Evolutionary conservation across 2,797 vertebrate genomes (phyloP).

Genomic region (Leptatherina wallacei): DNA sequence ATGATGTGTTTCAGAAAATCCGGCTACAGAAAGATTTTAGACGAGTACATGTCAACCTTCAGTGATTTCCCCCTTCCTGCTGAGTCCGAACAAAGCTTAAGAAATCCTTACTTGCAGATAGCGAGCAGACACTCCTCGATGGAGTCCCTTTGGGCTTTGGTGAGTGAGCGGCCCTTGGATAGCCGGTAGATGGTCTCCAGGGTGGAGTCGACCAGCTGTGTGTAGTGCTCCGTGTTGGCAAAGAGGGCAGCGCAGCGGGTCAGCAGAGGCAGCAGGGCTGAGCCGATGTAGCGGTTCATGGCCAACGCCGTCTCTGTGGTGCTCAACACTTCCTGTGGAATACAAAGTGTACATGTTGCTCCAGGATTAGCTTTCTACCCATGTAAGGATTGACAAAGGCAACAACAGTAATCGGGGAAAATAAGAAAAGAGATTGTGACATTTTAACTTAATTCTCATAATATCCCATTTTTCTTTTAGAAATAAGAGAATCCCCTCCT

Average conservation of each 20-base stretch:
- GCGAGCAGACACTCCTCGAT: constrained; percentile 96
- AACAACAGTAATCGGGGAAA: too few relatives aligned
- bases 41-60: background rate
- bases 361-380: background rate
- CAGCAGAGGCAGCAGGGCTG: constrained; percentile 93
- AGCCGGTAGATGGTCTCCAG: constrained; percentile 97
- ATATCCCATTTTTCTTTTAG: too few relatives aligned
- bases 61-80: background rate
- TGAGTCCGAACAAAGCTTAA: background rate
- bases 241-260: constrained; percentile 95
- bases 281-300: constrained; percentile 95
- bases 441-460: background rate
- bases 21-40: too few relatives aligned
- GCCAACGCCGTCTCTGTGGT: constrained; percentile 94
- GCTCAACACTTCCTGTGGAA: constrained; percentile 90
- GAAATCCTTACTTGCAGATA: constrained; percentile 90
- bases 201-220: constrained; percentile 90
- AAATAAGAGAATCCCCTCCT: too few relatives aligned
- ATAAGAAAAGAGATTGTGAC: too few relatives aligned
- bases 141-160: constrained; percentile 96
- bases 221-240: constrained; percentile 91
- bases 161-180: constrained; percentile 97
- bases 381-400: background rate
- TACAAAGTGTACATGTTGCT: constrained; percentile 1
- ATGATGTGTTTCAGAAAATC: too few relatives aligned